These are phyloP conservation scores for Morpho helenor DNA, from an alignment of 2,888 invertebrate species.

Conservation along the genomic window DNA sequence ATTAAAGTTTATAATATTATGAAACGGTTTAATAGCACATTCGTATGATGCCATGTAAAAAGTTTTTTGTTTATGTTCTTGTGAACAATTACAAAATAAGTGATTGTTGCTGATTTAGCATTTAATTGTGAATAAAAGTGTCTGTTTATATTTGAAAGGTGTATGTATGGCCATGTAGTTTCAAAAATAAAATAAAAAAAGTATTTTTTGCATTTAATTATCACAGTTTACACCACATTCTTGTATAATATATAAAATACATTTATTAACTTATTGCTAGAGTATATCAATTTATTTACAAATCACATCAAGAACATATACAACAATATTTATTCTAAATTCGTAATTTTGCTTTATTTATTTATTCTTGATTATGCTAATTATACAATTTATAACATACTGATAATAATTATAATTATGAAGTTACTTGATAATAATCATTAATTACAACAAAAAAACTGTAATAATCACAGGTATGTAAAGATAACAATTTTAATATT, in stretches of 20 bases:
- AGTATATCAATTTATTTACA: conserved; percentile 4
- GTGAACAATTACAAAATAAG: too few species aligned
- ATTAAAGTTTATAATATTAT: too few species aligned
- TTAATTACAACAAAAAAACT: background rate
- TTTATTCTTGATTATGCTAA: too few species aligned
- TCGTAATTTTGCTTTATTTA: too few species aligned
- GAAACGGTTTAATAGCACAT: too few species aligned
- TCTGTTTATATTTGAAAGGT: background rate
- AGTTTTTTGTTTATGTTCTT: too few species aligned
- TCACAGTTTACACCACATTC: conserved; percentile 27
- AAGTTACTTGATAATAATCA: background rate
- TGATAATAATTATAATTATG: background rate
- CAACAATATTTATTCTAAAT: background rate
- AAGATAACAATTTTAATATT: background rate
- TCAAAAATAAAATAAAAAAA: background rate
- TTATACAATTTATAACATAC: background rate
- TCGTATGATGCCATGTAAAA: too few species aligned
- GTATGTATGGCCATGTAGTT: background rate
- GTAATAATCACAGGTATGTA: conserved; percentile 5
- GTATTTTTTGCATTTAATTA: conserved; percentile 26
- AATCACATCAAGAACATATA: background rate
- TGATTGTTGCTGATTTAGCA: too few species aligned
- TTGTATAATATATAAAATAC: too few species aligned
- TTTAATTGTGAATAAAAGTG: too few species aligned
- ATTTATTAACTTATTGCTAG: background rate